These are phyloP conservation scores for Gorsachius magnificus DNA, from an alignment of 2,797 vertebrate genomes.

Conservation along the genomic window DNA sequence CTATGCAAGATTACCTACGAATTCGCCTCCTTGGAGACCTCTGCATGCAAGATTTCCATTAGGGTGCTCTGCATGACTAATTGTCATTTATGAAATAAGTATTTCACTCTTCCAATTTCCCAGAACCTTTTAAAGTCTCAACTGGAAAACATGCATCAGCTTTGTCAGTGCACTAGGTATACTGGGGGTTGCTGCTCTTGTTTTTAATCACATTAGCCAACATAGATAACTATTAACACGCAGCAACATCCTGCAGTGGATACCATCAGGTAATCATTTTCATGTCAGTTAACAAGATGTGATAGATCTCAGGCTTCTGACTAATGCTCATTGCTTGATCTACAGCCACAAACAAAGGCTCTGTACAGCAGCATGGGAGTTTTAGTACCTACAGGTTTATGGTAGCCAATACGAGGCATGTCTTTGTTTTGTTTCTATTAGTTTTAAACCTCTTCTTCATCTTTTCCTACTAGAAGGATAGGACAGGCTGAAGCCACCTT, in stretches of 20 bases:
- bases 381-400: background rate
- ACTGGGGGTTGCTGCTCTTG: background rate
- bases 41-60: background rate
- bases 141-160: background rate
- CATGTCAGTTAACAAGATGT: background rate
- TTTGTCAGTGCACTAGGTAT: background rate
- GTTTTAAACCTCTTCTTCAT: background rate
- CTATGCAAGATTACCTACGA: background rate
- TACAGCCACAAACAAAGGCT: background rate
- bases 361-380: background rate
- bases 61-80: background rate
- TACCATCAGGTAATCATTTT: constrained; percentile 15
- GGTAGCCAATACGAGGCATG: fast-evolving
- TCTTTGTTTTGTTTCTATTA: background rate
- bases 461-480: background rate
- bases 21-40: background rate
- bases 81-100: background rate
- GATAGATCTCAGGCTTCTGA: background rate
- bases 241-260: constrained; percentile 27
- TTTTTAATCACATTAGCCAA: constrained; percentile 32
- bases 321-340: background rate
- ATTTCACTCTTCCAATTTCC: background rate
- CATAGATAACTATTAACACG: background rate
- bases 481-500: background rate
- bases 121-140: background rate